Evolutionary conservation across 2,888 invertebrate species (phyloP), one percentile per base, ranked within the genome.

Genomic region (Andrena hattorfiana): DNA sequence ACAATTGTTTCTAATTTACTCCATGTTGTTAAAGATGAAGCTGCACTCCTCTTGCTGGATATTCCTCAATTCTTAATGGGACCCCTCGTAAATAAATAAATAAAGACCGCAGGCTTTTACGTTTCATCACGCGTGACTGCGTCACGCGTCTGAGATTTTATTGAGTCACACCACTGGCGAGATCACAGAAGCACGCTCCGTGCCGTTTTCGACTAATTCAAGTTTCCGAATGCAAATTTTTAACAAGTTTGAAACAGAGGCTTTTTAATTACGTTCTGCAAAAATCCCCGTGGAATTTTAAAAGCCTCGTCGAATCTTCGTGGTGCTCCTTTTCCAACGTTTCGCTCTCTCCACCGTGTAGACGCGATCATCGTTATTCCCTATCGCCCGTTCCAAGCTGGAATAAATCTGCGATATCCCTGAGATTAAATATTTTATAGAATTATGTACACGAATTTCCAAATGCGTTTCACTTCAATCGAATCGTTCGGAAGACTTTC

Each of bases 261-360:
- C 32, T n/a, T 35, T 56, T 26, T 62, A 62, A 62, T 62, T 62
- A 10, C 32, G 20, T 35, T 62, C 20, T 20, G 59, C 59, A 2
- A 28, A 28, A 59, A 59, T 59, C 16, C 13, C 32, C 8, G 8
- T 35, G 28, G 62, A 62, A 62, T 62, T 30, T 60, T 60, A 30
- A 30, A 60, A 30, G 60, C 7, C 7, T 32, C 60, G 60, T 10
- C n/a, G 30, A 60, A 60, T 60, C 60, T 30, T 60, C 32, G 60
- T 2, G 2, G 30, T 5, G 51, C 51, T 51, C 20, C 54, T 54
- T 54, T 54, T 23, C 54, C 20, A 3, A 23, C 20, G 20, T 8
- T 54, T 54, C 54, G 8, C 10, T 10, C 8, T 26, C 26, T 56
- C 23, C 56, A 26, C 23, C 56, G 56, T 4, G 56, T 2, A 56